A percentile compares a stretch with the other conserved stretches of the same genome.
phyloP scores from a whole-genome alignment of 1,140 invertebrate genomes.

The Periplaneta americana region DNA sequence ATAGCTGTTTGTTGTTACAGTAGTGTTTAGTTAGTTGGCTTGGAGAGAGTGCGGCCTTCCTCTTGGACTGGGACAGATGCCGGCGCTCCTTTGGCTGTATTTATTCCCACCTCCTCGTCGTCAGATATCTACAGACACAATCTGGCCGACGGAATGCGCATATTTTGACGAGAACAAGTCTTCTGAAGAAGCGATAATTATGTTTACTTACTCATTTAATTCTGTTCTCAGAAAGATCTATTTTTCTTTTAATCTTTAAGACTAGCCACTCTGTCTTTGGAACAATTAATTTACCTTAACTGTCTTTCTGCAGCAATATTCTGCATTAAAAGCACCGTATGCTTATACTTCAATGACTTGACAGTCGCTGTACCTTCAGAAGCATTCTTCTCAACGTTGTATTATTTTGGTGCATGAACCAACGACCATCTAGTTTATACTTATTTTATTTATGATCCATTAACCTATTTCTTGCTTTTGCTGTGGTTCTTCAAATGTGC shows the following conservation, averaged over 20 bases:
- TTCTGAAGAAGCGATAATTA: too few species aligned
- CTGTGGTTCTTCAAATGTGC: neutral
- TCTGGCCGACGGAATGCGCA: neutral
- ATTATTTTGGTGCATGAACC: neutral
- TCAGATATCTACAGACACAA: neutral
- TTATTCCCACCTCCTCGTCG: neutral
- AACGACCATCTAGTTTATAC: neutral
- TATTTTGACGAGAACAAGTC: neutral
- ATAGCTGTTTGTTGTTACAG: neutral
- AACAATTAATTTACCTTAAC: too few species aligned
- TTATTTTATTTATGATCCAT: neutral
- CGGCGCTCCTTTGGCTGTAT: neutral
- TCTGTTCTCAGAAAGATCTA: too few species aligned
- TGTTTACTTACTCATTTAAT: too few species aligned
- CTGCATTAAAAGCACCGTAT: too few species aligned
- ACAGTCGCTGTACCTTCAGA: neutral
- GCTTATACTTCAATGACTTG: too few species aligned
- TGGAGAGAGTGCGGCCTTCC: neutral
- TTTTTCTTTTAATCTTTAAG: too few species aligned
- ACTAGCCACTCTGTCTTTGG: too few species aligned
- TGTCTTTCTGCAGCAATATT: too few species aligned
- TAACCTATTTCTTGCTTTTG: neutral
- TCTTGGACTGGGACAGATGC: neutral
- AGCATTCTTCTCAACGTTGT: neutral
- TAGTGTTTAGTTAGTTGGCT: neutral